Evolutionary conservation across 2,113 vertebrate species (phyloP), one percentile per base, ranked within the genome.

Genomic region (Bubo scandiacus): DNA sequence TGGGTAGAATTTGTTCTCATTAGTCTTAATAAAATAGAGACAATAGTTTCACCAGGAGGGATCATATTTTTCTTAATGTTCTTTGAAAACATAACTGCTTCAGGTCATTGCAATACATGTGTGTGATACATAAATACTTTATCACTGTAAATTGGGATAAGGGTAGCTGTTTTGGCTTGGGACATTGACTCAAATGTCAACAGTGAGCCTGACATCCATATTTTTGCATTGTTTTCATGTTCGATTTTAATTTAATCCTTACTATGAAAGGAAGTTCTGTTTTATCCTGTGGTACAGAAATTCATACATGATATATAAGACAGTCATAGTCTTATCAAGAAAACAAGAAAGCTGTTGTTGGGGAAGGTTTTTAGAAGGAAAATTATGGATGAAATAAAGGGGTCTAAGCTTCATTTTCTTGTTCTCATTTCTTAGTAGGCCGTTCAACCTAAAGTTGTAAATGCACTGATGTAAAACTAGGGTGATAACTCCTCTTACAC

Each of bases 1-100:
- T 87, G 74, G 52, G 67, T 90, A 90, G 57, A 95, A 92, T 97
- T 94, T 92, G 61, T 97, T 95, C 86, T 97, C 19, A 43, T 95
- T 97, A 94, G 93, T 91, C 19, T 80, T 92, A 93, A 92, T 94
- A 95, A 58, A 43, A 94, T 47, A 43, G 20, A 94, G 30, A 42
- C 71, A 96, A 67, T 55, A 29, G 67, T 90, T 73, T 20, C 42
- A 93, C 72, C 47, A 80, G 85, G 89, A 90, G 40, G 65, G 47
- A 66, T 88, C 70, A 88, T 91, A 88, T 83, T 92, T 83, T 88
- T 92, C 82, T 73, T 84, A 85, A 96, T 71, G 55, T 96, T 95
- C 72, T 94, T 73, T 96, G 40, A 81, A 97, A 97, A 84, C 52
- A 55, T 49, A 92, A 78, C 72, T 92, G 68, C 67, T 87, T 63